These are phyloP conservation scores for Etheostoma nigrum DNA, from an alignment of 2,797 vertebrate genomes.

Conservation along the genomic window DNA sequence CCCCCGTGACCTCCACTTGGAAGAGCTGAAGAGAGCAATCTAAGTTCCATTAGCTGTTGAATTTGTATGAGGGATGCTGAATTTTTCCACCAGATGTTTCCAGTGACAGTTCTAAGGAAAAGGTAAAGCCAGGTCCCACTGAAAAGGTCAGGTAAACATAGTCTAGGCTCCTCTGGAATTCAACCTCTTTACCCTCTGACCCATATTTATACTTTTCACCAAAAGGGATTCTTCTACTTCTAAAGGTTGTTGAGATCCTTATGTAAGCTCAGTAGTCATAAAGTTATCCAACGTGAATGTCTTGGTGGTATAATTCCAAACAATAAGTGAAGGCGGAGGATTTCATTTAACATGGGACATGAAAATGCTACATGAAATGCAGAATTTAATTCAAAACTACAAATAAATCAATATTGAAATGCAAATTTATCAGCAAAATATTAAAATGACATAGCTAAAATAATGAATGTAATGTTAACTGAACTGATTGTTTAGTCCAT, in stretches of 20 bases:
- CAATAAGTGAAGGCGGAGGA: neutral
- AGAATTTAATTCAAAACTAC: neutral
- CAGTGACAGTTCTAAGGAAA: slow-evolving; percentile 64
- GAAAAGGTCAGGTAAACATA: slow-evolving; percentile 71
- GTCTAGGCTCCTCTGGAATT: slow-evolving; percentile 68
- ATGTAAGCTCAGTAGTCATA: slow-evolving; percentile 1
- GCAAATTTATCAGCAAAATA: neutral
- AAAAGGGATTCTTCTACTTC: slow-evolving; percentile 2
- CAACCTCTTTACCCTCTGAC: slow-evolving; percentile 67
- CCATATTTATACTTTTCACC: slow-evolving; percentile 61
- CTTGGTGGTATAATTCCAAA: neutral
- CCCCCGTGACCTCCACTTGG: slow-evolving; percentile 45
- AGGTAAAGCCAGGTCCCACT: slow-evolving; percentile 56
- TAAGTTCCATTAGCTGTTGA: slow-evolving; percentile 58
- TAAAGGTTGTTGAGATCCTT: slow-evolving; percentile 9
- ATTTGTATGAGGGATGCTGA: slow-evolving; percentile 63
- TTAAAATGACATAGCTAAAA: neutral
- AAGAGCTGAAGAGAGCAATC: slow-evolving; percentile 44
- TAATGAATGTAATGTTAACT: neutral
- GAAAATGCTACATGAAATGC: neutral
- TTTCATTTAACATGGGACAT: neutral
- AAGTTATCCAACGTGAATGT: neutral
- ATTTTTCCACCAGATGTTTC: slow-evolving; percentile 73
- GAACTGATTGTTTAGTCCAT: neutral
- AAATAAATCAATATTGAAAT: slow-evolving; percentile 1